These are phyloP conservation scores for Eupeodes latifasciatus DNA, from an alignment of 2,888 invertebrate genomes.

Conservation along the genomic window DNA sequence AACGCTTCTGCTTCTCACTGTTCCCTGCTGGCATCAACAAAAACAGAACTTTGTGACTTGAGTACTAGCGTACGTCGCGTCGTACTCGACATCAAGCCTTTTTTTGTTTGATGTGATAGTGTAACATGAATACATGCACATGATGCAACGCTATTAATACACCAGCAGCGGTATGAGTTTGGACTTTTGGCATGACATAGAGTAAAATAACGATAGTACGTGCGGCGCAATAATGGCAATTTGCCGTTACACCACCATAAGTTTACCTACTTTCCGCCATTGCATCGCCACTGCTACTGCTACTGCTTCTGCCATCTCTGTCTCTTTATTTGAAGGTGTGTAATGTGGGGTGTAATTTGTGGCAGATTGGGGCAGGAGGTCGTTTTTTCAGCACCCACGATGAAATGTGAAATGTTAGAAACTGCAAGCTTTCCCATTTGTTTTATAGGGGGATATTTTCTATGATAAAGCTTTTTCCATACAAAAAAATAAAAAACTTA, in stretches of 20 bases:
- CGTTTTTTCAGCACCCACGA: conserved; percentile 35
- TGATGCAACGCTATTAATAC: conserved; percentile 56
- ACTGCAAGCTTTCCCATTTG: conserved; percentile 59
- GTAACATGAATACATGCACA: conserved; percentile 54
- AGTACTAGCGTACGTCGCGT: no score
- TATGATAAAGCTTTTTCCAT: conserved; percentile 29
- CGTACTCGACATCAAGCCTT: conserved; percentile 24
- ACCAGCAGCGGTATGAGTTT: conserved; percentile 37
- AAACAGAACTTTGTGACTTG: conserved; percentile 26
- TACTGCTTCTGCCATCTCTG: no score
- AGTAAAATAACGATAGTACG: conserved; percentile 40
- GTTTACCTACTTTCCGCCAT: background rate
- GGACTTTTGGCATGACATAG: conserved; percentile 63
- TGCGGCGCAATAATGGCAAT: conserved; percentile 72
- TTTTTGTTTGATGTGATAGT: conserved; percentile 43
- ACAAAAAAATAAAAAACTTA: background rate
- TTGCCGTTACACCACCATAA: conserved; percentile 67
- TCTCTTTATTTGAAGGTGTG: background rate
- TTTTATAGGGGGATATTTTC: conserved; percentile 39
- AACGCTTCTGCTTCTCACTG: background rate
- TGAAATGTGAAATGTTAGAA: conserved; percentile 5
- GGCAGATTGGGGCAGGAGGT: conserved; percentile 14
- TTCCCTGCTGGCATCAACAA: conserved; percentile 26
- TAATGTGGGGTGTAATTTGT: conserved; percentile 36
- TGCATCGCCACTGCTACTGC: no score